These are phyloP conservation scores for Aurelia aurita DNA, from an alignment of 30 jellyfish, hydroid and myxozoan genomes.

Conservation along the genomic window DNA sequence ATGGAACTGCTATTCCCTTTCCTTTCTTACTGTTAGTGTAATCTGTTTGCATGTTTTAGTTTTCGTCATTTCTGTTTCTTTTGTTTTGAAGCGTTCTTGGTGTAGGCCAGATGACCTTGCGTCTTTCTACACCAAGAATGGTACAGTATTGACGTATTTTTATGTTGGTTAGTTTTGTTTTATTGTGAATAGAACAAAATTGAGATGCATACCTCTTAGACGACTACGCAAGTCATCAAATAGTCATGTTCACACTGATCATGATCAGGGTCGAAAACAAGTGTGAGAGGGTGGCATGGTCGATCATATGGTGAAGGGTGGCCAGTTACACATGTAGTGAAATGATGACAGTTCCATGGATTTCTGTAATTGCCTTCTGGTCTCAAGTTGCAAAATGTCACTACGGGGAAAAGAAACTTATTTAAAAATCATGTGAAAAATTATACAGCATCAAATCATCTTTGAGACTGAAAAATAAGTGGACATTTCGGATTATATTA, in stretches of 20 bases:
- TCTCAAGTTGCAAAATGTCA: conserved; percentile 66
- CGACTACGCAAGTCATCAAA: conserved; percentile 47
- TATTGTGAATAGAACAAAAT: neutral
- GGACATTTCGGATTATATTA: too few relatives aligned
- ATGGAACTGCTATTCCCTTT: too few relatives aligned
- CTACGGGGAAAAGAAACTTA: neutral
- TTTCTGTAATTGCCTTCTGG: conserved; percentile 76
- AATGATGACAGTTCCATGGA: conserved; percentile 94
- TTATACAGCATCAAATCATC: neutral
- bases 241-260: conserved; percentile 69
- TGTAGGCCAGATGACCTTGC: too few relatives aligned
- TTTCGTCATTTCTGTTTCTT: too few relatives aligned
- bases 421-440: neutral
- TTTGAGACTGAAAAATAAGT: neutral
- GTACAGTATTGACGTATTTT: too few relatives aligned
- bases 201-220: neutral
- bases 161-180: too few relatives aligned
- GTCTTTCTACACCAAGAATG: too few relatives aligned
- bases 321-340: conserved; percentile 70
- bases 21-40: too few relatives aligned
- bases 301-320: conserved; percentile 54
- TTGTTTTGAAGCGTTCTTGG: too few relatives aligned
- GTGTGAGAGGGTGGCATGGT: conserved; percentile 69
- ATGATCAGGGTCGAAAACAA: conserved; percentile 83
- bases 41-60: too few relatives aligned